Base-by-base conservation (phyloP, 2,113 vertebrate species). In the Ciconia stormi region DNA sequence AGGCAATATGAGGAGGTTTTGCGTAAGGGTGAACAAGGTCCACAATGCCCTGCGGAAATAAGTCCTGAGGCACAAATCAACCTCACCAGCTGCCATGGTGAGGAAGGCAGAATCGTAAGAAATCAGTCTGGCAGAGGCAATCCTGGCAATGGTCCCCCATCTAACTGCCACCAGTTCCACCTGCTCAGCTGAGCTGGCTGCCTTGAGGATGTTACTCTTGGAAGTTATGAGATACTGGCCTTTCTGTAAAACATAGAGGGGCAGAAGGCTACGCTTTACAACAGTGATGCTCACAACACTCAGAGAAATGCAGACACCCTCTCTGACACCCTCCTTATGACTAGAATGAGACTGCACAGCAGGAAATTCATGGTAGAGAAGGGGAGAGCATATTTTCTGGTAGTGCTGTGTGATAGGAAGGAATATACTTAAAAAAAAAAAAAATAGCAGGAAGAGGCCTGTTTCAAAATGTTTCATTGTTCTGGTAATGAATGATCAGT, bases 11-110 rank as follows among this genome's bases (percentile, higher is more conserved):
- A 55, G 13, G 30, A 88, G 11, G 14, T 16, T 30, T 76, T 66
- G 8, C 15, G 1, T 10, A 56, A 73, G 9, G 15, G 19, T 47
- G 16, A 66, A 26, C 6, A 22, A 65, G 21, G 9, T 38, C 46
- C 26, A 29, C 10, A 44, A 4, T 2, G 1, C 44, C 22, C 19
- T 42, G 6, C 0, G 1, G 10, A 50, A 22, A 0, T 42, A 42
- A 69, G 32, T 40, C 19, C 47, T 58, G 30, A 83, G 23, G 3
- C 9, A 36, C 19, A 79, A 66, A 58, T 50, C 46, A 70, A 16
- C 7, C 38, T 58, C 3, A n/a, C 7, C 34, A 46, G 0, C 13
- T 36, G 27, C 27, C 22, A 23, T 0, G 0, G 16, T 6, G 5
- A 82, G 23, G 30, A 53, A 56, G 20, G n/a, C 12, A 79, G 44